Percentiles rank a stretch among this genome's conserved stretches.
Evolutionary conservation across 2,113 vertebrate genomes (phyloP).

Genomic region (Melozone crissalis): DNA sequence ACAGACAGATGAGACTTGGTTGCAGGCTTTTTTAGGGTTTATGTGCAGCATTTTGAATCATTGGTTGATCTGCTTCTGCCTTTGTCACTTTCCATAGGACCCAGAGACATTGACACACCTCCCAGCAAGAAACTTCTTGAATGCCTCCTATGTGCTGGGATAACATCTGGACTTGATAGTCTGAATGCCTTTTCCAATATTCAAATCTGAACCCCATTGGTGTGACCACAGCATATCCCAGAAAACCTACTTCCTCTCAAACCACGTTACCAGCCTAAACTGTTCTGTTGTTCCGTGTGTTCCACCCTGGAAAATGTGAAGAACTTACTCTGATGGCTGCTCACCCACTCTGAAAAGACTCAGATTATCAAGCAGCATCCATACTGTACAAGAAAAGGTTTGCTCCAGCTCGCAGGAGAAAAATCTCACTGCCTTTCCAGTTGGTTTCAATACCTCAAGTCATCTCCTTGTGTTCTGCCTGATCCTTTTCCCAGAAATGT

Average conservation of each 20-base stretch:
- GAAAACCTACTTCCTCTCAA: too few relatives aligned
- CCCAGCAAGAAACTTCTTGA: not conserved
- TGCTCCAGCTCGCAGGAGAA: not conserved
- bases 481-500: not conserved
- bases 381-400: not conserved
- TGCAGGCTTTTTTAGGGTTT: not conserved
- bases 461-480: not conserved
- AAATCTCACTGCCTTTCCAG: not conserved
- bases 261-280: not conserved
- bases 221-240: too few relatives aligned
- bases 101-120: not conserved
- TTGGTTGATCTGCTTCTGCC: not conserved
- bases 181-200: not conserved
- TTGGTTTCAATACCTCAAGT: not conserved
- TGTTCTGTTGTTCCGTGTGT: not conserved
- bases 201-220: too few relatives aligned
- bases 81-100: not conserved
- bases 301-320: not conserved
- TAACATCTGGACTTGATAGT: not conserved
- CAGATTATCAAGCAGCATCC: not conserved
- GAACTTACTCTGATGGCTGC: not conserved
- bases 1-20: not conserved
- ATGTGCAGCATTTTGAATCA: not conserved
- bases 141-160: not conserved
- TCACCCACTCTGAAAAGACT: not conserved